Evolutionary conservation across 2,888 invertebrate genomes (phyloP), one percentile per base, ranked within the genome.

Genomic region (Nomada lathburiana): DNA sequence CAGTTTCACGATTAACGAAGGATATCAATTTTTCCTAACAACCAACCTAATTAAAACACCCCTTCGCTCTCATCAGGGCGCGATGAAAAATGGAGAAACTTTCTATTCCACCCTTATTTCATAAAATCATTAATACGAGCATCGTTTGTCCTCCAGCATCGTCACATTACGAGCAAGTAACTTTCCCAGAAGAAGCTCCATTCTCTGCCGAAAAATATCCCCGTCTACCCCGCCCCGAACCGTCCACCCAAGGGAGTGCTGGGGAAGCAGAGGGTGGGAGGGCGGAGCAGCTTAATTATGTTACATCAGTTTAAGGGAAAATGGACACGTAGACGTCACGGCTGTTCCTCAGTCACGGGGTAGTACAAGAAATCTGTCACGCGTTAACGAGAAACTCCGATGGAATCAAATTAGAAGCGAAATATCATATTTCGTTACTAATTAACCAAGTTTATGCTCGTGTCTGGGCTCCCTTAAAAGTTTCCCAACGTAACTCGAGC

Each of bases 371-470:
- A 52, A 68, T 64, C 73, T 60, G 76, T 62, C 73, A 71, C 71
- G 74, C 75, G 69, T 80, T 80, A 83, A 83, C 76, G 80, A 74
- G 68, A 65, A 57, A 74, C 67, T 77, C 55, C 76, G 65, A 83
- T 76, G 75, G 62, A 83, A 82, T 74, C 69, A 85, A 86, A 83
- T 83, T 80, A 83, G 69, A 29, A 71, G 36, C 11, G 70, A 10
- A 68, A 74, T 73, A 74, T 76, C 57, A 70, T 83, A 74, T 75
- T 82, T 69, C 65, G 65, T 72, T 69, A 23, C 75, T 75, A 78
- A 75, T 78, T 83, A 72, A 83, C 55, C 86, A 80, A 85, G 68
- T 84, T 85, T 69, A 65, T 29, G 47, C 23, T n/a, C n/a, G 23
- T 11, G 20, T 55, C 36, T 29, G 29, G n/a, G 44, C 52, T 77